Conservation (phyloP, 1,140 invertebrate species). For the Hestina assimilis region DNA sequence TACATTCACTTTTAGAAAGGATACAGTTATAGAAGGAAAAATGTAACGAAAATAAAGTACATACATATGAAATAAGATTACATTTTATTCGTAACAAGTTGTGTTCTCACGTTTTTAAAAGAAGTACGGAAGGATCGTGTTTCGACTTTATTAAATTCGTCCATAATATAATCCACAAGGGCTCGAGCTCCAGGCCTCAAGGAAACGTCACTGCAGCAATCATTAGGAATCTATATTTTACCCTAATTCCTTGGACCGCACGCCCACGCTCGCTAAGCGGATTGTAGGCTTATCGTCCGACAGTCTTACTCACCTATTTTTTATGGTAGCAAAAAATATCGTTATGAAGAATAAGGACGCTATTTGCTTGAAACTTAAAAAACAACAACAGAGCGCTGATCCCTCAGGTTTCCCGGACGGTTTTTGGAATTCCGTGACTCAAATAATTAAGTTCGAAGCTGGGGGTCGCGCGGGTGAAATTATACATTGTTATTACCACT, state of each 20-base stretch:
- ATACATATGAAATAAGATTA: not conserved
- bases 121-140: not conserved
- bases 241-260: slow-evolving; percentile 54
- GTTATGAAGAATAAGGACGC: slow-evolving; percentile 56
- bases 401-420: slow-evolving; percentile 61
- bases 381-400: slow-evolving; percentile 66
- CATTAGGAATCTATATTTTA: slow-evolving; percentile 60
- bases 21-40: slow-evolving; percentile 9
- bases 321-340: slow-evolving; percentile 66
- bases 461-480: slow-evolving; percentile 65
- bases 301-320: slow-evolving; percentile 62
- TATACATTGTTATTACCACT: slow-evolving; percentile 72
- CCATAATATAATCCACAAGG: not conserved
- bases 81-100: not conserved
- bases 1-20: slow-evolving; percentile 21
- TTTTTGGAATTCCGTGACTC: slow-evolving; percentile 75
- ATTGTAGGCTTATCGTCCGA: slow-evolving; percentile 70
- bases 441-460: slow-evolving; percentile 71
- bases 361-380: slow-evolving; percentile 55
- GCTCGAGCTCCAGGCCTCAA: slow-evolving; percentile 3
- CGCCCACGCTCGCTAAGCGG: slow-evolving; percentile 65
- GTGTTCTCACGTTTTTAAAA: not conserved
- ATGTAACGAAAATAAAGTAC: not conserved
- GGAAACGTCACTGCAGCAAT: slow-evolving; percentile 14
- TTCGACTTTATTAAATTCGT: not conserved